Evolutionary conservation across 2,797 vertebrate species (phyloP), one percentile per base, ranked within the genome.

Genomic region (Anguilla megastoma): DNA sequence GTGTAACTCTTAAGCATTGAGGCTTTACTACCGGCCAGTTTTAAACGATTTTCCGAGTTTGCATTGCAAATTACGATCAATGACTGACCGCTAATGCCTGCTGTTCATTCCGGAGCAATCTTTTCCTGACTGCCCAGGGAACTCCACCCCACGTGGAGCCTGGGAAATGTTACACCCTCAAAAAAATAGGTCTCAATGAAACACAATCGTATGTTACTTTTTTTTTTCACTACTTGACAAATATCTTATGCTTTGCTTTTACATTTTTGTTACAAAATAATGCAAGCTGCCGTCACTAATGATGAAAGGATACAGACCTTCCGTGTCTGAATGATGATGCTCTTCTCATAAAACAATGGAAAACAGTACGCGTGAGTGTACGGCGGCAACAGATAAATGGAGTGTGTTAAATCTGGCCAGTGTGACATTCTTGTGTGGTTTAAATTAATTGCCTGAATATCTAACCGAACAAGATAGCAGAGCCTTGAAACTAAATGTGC

Each of bases 81-180:
- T 93, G 92, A 89, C 92, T 90, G 87, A 14, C 48, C 86, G 88
- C 88, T 91, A 92, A 94, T 92, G 88, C 79, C 89, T 90, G 86
- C 86, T 88, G 79, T 33, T 86, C 89, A 87, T 88, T 89, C 91
- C 88, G 88, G 91, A 88, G 60, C 24, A 0, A 89, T 60, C 86
- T 90, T 92, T 79, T 66, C 82, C 89, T 8, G 79, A 87, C 89
- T 90, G 90, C 83, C 63, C 88, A 89, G 91, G 86, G 50, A 91
- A 92, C 89, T 88, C 86, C 79, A 0, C 88, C 86, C 89, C 94
- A 92, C 91, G 90, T 93, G 91, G 86, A 85, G 80, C 86, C 90
- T 85, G 92, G 90, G 63, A 69, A 69, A 58, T 14, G 16, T 58
- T 16, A 4, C 56, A 58, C 56, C 56, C 56, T 16, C 56, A 24